Evolutionary conservation across 92 coral and sea anemone species (phyloP).

Genomic region (Epizoanthus stellaris): DNA sequence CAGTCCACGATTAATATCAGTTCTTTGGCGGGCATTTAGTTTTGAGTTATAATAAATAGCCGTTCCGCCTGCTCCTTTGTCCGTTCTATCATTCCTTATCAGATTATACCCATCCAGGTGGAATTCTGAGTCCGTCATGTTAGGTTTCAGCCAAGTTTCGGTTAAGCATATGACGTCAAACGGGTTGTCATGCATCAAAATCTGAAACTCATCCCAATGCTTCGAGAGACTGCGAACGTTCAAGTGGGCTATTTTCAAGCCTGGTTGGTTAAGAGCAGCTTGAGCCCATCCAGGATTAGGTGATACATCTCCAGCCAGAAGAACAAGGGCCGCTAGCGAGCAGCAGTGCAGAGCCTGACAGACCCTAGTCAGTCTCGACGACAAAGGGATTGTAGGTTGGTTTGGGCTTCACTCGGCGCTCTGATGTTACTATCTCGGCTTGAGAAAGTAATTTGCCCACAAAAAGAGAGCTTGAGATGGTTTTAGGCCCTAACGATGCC

Average conservation of each 20-base stretch:
- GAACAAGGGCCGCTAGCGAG: neutral
- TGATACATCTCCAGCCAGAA: neutral
- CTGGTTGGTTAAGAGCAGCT: neutral
- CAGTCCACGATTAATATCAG: slow-evolving; percentile 10
- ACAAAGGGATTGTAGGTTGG: neutral
- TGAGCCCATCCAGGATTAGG: slow-evolving; percentile 14
- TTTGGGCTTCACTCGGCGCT: neutral
- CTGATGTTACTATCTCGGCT: neutral
- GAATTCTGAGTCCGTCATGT: slow-evolving; percentile 12
- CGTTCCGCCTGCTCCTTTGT: neutral
- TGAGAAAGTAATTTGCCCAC: slow-evolving; percentile 4
- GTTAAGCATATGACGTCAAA: no score
- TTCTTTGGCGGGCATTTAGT: slow-evolving; percentile 12
- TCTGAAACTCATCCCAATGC: no score
- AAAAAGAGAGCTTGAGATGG: neutral
- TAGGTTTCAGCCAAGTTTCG: slow-evolving; percentile 2
- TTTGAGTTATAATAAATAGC: slow-evolving; percentile 40
- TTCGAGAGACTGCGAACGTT: neutral
- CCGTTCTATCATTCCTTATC: slow-evolving; percentile 28
- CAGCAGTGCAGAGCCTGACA: neutral
- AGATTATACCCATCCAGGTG: slow-evolving; percentile 24
- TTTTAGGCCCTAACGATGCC: neutral
- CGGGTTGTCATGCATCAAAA: no score
- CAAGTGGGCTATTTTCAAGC: neutral
- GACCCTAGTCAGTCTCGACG: slow-evolving; percentile 2